These are phyloP conservation scores for Odontocerum albicorne DNA, from an alignment of 2,888 invertebrate species.

Conservation along the genomic window DNA sequence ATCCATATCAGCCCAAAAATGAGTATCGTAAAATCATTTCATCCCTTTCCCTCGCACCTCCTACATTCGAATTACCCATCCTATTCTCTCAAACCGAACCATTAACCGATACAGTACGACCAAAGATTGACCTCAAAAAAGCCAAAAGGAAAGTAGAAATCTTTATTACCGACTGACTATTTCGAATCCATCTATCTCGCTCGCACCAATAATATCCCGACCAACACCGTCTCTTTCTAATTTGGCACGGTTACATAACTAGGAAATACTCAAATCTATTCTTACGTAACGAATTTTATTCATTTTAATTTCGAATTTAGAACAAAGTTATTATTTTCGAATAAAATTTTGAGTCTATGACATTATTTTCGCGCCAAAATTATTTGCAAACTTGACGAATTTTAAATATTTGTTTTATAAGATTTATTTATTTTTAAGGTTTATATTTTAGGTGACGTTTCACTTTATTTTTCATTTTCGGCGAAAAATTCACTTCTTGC, in stretches of 20 bases:
- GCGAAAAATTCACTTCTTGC: too few relatives aligned
- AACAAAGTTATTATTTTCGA: neutral
- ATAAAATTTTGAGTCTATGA: neutral
- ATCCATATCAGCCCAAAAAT: constrained; percentile 1
- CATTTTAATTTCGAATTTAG: neutral
- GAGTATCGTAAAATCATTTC: neutral
- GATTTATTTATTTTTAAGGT: too few relatives aligned
- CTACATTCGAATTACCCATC: neutral
- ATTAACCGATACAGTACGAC: neutral
- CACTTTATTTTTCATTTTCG: too few relatives aligned
- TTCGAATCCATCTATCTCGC: constrained; percentile 1
- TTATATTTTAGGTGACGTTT: too few relatives aligned
- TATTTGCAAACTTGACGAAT: too few relatives aligned
- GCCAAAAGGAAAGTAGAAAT: constrained; percentile 9
- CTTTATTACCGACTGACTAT: constrained; percentile 20
- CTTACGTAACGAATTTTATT: constrained; percentile 24
- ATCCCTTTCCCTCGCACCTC: neutral
- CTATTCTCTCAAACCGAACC: neutral
- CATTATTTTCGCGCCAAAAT: too few relatives aligned
- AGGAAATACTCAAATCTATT: constrained; percentile 16
- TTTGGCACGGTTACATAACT: constrained; percentile 23
- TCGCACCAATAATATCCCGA: constrained; percentile 3
- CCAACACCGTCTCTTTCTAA: constrained; percentile 9
- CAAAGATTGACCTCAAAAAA: neutral
- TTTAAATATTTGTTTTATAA: too few relatives aligned